These are phyloP conservation scores for Hydropotes inermis DNA, from an alignment of 2,113 vertebrate genomes.

Conservation along the genomic window DNA sequence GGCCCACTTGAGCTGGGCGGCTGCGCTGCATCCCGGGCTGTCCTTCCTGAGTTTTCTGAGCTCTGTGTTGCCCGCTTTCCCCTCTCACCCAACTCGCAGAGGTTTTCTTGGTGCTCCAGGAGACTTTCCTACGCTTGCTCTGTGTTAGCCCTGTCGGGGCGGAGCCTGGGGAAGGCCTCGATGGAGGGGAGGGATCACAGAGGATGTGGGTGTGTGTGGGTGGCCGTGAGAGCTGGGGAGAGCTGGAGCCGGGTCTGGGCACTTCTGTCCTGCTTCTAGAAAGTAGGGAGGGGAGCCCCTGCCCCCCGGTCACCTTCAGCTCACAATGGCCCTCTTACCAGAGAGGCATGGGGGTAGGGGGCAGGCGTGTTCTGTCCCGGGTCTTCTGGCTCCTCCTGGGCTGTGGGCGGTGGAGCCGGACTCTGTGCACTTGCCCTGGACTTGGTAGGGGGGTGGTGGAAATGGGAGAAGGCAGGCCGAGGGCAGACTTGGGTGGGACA, in stretches of 20 bases:
- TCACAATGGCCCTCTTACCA: background rate
- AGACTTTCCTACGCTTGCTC: background rate
- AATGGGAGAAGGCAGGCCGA: background rate
- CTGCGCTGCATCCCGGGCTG: accelerated
- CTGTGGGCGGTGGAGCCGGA: background rate
- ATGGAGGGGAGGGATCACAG: background rate
- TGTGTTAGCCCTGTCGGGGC: background rate
- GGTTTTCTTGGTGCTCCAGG: background rate
- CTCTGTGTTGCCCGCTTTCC: background rate
- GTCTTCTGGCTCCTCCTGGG: background rate
- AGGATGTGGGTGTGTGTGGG: background rate
- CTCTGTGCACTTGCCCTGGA: background rate
- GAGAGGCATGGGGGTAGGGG: background rate
- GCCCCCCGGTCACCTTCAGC: background rate
- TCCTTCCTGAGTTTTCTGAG: background rate
- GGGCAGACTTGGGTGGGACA: background rate
- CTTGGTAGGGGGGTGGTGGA: background rate
- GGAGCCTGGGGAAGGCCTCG: background rate
- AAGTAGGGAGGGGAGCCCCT: background rate
- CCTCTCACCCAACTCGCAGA: background rate
- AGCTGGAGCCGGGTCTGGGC: background rate
- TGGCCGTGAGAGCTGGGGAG: background rate
- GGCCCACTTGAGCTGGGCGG: accelerated
- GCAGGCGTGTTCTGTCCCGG: background rate
- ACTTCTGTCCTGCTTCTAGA: background rate